Percentiles rank a stretch among this genome's conserved stretches.
These are phyloP conservation scores for Rhagium mordax DNA, from an alignment of 2,888 invertebrate genomes.

Conservation along the genomic window DNA sequence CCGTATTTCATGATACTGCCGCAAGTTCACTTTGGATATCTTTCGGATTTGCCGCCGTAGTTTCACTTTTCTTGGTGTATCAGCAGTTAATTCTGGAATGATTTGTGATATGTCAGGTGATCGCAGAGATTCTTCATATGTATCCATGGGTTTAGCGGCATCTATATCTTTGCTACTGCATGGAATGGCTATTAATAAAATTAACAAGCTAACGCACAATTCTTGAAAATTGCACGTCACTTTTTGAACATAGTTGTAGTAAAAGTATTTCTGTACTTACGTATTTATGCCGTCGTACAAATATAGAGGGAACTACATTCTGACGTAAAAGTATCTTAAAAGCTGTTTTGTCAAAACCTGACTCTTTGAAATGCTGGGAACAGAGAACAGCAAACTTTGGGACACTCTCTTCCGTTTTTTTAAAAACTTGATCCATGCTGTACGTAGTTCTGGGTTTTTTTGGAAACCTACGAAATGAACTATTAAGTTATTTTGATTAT, in stretches of 20 bases:
- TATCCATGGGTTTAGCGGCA: background rate
- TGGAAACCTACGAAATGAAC: background rate
- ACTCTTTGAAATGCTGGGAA: background rate
- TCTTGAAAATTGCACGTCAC: background rate
- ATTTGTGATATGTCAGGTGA: background rate
- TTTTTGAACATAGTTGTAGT: background rate
- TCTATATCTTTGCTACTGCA: background rate
- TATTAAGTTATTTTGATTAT: background rate
- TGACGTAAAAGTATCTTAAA: background rate
- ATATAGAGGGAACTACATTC: background rate
- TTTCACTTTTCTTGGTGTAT: background rate
- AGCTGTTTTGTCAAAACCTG: background rate
- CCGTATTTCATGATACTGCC: background rate
- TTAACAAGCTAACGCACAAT: background rate
- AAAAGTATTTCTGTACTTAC: background rate
- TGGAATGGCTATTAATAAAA: background rate
- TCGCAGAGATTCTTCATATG: background rate
- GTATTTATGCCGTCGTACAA: background rate
- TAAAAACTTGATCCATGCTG: background rate
- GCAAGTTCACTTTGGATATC: background rate
- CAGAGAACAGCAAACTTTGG: background rate
- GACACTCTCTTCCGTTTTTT: background rate
- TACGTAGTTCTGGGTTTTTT: background rate
- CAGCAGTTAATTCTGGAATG: background rate
- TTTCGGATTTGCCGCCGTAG: background rate